Base-by-base conservation (phyloP, 2,797 vertebrate genomes). In the Pagetopsis macropterus region DNA sequence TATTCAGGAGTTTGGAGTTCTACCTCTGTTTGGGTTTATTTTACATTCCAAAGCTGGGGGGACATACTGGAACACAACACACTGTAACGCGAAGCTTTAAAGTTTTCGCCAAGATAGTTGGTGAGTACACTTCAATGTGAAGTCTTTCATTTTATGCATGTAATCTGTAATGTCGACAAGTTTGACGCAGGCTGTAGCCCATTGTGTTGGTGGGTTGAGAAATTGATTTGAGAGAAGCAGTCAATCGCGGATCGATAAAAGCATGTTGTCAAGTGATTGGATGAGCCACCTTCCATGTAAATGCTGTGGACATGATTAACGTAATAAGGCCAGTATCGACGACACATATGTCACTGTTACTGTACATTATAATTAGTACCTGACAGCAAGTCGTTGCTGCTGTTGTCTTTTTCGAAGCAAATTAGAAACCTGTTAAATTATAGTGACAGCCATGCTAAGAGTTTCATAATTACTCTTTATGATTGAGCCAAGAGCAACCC, bases 51-150 rank as follows among this genome's bases (percentile, higher is more conserved):
- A 93, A 93, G 72, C 93, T 94, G 93, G 93, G 93, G 90, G 75
- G 88, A 88, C 87, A 79, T 70, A 88, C 70, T 60, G 84, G 72
- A 76, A 83, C 84, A 46, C 83, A 76, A 41, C 72, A 70, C 50
- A 81, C 81, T 70, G 79, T 76, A 45, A 65, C 87, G 91, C 90
- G 91, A 88, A 88, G 88, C 91, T 89, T 95, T 66, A 90, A 84
- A 51, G 93, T 94, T 93, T 83, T 94, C 89, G 93, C 92, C 84
- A 94, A 91, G 58, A 84, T 95, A 58, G 92, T 95, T 91, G 94
- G 95, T 95, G 69, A 94, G 94, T 87, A 40, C 9, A 37, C 17
- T 44, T 46, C 7, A 37, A 17, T 10, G 67, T 9, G 33, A 49
- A 41, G 2, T 43, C 14, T 12, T 48, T 45, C 31, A 31, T 21